Evolutionary conservation across 1,140 invertebrate species (phyloP).

Genomic region (Orchestia grillus): DNA sequence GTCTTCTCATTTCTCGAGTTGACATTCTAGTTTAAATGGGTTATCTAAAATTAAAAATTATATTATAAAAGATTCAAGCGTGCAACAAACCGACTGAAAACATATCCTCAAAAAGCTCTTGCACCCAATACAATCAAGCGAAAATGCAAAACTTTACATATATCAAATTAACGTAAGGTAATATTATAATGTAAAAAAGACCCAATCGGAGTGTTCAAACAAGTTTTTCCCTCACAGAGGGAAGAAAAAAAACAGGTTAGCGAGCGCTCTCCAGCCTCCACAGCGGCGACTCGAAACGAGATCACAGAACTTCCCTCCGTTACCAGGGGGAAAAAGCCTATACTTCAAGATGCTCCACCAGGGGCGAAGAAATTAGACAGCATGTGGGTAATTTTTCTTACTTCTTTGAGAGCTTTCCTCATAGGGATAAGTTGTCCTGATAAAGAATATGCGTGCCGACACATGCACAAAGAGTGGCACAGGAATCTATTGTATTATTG

Average conservation of each 20-base stretch:
- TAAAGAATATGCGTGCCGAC: background rate
- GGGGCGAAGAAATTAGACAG: background rate
- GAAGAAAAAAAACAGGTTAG: background rate
- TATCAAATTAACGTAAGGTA: background rate
- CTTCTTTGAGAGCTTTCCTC: background rate
- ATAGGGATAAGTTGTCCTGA: background rate
- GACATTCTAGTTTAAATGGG: no score
- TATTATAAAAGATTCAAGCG: no score
- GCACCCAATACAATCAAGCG: no score
- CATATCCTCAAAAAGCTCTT: no score
- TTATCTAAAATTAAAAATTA: no score
- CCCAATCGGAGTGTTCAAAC: background rate
- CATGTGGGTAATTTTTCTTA: conserved; percentile 20
- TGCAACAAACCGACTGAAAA: no score
- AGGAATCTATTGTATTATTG: background rate
- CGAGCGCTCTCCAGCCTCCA: background rate
- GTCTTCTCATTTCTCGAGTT: no score
- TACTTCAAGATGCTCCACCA: background rate
- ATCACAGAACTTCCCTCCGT: background rate
- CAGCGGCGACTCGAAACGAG: background rate
- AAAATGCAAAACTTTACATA: no score
- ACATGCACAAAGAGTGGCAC: background rate
- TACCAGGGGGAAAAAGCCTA: background rate
- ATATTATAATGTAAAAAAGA: background rate
- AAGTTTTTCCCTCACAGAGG: background rate